Conservation (phyloP, 37 sponge, comb jelly and placozoan species). For the Aplysina aerophoba region DNA sequence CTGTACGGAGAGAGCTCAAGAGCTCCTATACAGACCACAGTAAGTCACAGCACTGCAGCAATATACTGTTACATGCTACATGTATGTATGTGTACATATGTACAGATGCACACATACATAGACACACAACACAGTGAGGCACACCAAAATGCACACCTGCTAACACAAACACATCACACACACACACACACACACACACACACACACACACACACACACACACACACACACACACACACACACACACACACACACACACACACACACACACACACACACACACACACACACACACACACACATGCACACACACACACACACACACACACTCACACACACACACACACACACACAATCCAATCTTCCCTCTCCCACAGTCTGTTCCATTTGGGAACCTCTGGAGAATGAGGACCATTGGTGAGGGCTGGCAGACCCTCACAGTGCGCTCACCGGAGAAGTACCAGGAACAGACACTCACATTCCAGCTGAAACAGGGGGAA, state of each 20-base stretch:
- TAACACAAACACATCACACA: too few species aligned
- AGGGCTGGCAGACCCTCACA: constrained; percentile 40
- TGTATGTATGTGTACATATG: too few species aligned
- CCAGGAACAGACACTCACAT: constrained; percentile 5
- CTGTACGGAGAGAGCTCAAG: background rate
- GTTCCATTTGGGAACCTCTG: constrained; percentile 75
- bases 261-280: too few species aligned
- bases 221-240: too few species aligned
- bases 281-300: constrained; percentile 12
- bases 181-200: too few species aligned
- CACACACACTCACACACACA: background rate
- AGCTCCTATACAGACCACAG: constrained; percentile 30
- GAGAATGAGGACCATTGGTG: constrained; percentile 64
- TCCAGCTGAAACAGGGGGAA: constrained; percentile 25
- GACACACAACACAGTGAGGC: too few species aligned
- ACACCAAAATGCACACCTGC: too few species aligned
- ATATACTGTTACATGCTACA: too few species aligned
- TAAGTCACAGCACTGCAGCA: background rate
- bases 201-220: too few species aligned
- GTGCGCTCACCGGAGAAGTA: constrained; percentile 16
- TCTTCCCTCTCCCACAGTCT: constrained; percentile 15
- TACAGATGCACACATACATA: too few species aligned
- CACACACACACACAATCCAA: background rate
- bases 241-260: too few species aligned
- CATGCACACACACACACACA: constrained; percentile 20